These are phyloP conservation scores for Chymomyza procnemis DNA, from an alignment of 2,888 invertebrate species.

Conservation along the genomic window DNA sequence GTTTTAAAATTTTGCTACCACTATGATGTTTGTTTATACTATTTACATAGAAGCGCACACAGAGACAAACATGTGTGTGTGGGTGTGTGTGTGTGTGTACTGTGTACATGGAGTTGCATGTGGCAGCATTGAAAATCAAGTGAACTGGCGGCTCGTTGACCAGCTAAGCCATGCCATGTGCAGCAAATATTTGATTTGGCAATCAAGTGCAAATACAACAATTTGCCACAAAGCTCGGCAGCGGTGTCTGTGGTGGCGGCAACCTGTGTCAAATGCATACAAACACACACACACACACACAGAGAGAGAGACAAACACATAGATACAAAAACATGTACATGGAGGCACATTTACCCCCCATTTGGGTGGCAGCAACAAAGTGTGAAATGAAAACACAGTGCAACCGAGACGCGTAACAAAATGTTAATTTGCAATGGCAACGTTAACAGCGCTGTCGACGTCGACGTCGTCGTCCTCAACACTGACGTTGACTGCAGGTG, in stretches of 20 bases:
- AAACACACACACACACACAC: slow-evolving; percentile 27
- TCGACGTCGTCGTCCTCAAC: slow-evolving; percentile 32
- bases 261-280: slow-evolving; percentile 48
- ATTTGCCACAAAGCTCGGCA: slow-evolving; percentile 44
- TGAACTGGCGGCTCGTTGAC: not conserved
- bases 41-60: not conserved
- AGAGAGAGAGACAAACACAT: slow-evolving; percentile 12
- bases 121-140: not conserved
- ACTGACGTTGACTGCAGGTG: slow-evolving; percentile 12
- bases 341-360: not conserved
- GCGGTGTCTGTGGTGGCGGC: slow-evolving; percentile 3
- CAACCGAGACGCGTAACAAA: slow-evolving; percentile 60
- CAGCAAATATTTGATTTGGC: slow-evolving; percentile 64
- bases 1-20: not conserved
- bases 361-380: slow-evolving; percentile 22
- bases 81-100: no score
- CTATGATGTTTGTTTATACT: not conserved
- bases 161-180: slow-evolving; percentile 15
- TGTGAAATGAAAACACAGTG: slow-evolving; percentile 57
- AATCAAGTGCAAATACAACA: slow-evolving; percentile 66
- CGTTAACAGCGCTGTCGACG: slow-evolving; percentile 12
- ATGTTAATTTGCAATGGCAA: slow-evolving; percentile 60
- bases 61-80: not conserved
- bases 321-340: no score
- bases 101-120: not conserved